Evolutionary conservation across 1,140 invertebrate species (phyloP).

Genomic region (Trichonephila clavata): DNA sequence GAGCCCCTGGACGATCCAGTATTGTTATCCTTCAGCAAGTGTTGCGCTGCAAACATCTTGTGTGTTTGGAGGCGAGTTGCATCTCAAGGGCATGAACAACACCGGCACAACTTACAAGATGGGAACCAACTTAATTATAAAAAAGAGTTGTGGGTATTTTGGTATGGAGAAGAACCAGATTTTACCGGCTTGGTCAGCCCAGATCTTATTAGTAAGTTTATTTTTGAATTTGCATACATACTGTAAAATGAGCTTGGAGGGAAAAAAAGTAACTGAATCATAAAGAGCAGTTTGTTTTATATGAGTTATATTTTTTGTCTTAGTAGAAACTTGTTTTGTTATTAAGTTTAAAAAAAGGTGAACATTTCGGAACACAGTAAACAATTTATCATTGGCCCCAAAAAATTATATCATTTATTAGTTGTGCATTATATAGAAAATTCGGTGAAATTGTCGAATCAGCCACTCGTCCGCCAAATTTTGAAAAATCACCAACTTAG

Average conservation of each 20-base stretch:
- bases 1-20: constrained; percentile 95
- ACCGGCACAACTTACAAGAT: constrained; percentile 79
- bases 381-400: too few relatives aligned
- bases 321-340: too few relatives aligned
- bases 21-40: constrained; percentile 94
- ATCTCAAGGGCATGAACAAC: constrained; percentile 77
- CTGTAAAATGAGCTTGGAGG: background rate
- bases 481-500: too few relatives aligned
- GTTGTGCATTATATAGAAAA: too few relatives aligned
- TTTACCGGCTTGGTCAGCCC: constrained; percentile 81
- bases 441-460: too few relatives aligned
- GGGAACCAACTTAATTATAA: constrained; percentile 77
- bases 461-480: too few relatives aligned
- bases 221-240: background rate
- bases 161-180: constrained; percentile 98
- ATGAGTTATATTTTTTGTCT: too few relatives aligned
- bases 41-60: constrained; percentile 95
- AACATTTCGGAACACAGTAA: too few relatives aligned
- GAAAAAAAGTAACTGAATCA: too few relatives aligned
- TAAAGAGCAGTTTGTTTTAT: too few relatives aligned
- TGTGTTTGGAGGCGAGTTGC: constrained; percentile 94
- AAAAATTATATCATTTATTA: too few relatives aligned
- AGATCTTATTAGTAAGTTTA: constrained; percentile 85
- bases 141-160: constrained; percentile 99
- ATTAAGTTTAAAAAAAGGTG: too few relatives aligned